A percentile compares a stretch with the other conserved stretches of the same genome.
phyloP scores from a whole-genome alignment of 2,113 vertebrate species.

The Procavia capensis region DNA sequence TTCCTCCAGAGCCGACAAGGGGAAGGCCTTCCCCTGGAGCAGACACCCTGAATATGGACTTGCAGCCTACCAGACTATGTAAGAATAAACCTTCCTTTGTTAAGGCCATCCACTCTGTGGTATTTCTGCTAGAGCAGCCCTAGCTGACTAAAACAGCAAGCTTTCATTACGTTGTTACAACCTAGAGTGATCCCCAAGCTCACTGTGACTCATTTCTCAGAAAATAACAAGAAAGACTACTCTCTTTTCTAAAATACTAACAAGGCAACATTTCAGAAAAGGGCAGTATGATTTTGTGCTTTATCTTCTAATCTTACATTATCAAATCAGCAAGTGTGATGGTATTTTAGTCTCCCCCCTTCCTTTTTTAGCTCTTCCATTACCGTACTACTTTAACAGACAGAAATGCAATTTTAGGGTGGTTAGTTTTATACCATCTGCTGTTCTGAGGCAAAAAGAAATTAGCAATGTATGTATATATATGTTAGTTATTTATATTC shows the following conservation, averaged over 20 bases:
- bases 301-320: not conserved
- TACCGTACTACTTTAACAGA: not conserved
- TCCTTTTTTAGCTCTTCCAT: not conserved
- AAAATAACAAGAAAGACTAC: not conserved
- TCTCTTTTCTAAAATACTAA: not conserved
- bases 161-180: no score
- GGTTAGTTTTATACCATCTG: slow-evolving; percentile 42
- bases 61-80: no score
- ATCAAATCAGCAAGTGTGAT: not conserved
- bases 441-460: slow-evolving; percentile 49
- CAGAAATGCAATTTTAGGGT: slow-evolving; percentile 14
- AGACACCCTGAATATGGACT: no score
- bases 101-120: no score
- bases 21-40: no score
- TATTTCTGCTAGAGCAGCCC: no score
- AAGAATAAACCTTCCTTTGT: no score
- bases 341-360: not conserved
- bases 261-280: not conserved
- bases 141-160: no score
- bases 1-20: no score
- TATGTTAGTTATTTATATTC: not conserved
- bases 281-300: not conserved
- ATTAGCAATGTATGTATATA: not conserved
- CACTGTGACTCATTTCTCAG: not conserved
- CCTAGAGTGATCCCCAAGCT: not conserved